Conservation (phyloP, 2,113 vertebrate species). For the Pachyramphus minor region DNA sequence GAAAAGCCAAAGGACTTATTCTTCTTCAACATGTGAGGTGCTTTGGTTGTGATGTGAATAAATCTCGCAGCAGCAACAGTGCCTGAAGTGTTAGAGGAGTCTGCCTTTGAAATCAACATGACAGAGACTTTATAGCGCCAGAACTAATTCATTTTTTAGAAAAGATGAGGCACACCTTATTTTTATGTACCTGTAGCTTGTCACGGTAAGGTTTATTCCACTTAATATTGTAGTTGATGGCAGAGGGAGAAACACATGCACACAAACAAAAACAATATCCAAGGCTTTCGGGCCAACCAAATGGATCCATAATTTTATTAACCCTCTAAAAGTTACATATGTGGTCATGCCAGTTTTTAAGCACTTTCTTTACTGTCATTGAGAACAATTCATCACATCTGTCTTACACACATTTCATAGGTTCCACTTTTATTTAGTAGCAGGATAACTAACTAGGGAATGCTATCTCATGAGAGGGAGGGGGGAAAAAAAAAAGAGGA, state of each 20-base stretch:
- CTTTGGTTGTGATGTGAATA: not conserved
- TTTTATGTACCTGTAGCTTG: not conserved
- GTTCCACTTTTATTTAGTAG: not conserved
- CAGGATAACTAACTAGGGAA: not conserved
- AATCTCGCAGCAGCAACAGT: not conserved
- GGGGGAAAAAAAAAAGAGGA: not conserved
- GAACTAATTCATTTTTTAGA: not conserved
- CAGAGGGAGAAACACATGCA: not conserved
- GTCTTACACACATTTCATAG: not conserved
- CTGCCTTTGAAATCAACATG: not conserved
- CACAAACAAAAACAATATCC: not conserved
- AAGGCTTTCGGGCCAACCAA: not conserved
- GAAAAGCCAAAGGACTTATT: constrained; percentile 14
- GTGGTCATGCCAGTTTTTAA: not conserved
- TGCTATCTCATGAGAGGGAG: not conserved
- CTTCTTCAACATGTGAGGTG: not conserved
- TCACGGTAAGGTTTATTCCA: not conserved
- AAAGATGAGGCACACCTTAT: not conserved
- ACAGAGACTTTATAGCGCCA: not conserved
- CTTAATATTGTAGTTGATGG: not conserved
- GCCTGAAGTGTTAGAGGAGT: not conserved
- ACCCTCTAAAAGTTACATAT: not conserved
- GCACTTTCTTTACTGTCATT: not conserved
- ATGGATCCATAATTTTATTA: not conserved
- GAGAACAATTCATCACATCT: not conserved